Evolutionary conservation across 2,113 vertebrate species (phyloP).

Genomic region (Ancistrus triradiatus): DNA sequence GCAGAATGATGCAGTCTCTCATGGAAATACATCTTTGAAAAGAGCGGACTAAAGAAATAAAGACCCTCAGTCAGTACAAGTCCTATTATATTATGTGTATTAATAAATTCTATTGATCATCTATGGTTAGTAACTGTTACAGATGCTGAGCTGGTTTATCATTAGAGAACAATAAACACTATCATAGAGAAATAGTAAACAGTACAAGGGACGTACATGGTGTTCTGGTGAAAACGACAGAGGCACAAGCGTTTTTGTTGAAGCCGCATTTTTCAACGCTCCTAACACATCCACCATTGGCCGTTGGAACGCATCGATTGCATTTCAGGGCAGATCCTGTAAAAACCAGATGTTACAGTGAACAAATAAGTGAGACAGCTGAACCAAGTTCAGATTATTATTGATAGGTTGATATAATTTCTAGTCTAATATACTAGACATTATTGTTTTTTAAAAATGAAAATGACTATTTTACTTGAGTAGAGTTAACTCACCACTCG

Average conservation of each 20-base stretch:
- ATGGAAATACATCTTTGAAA: conserved; percentile 54
- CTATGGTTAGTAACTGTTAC: too few relatives aligned
- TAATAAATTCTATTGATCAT: too few relatives aligned
- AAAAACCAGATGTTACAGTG: not conserved
- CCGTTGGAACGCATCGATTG: not conserved
- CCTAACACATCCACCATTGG: not conserved
- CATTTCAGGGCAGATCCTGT: conserved; percentile 18
- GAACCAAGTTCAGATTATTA: too few relatives aligned
- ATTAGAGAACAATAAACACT: not conserved
- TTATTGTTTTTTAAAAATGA: too few relatives aligned
- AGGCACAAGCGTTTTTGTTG: conserved; percentile 1
- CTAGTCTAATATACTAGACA: too few relatives aligned
- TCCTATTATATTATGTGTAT: too few relatives aligned
- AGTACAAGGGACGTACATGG: conserved; percentile 10
- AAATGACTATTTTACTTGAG: not conserved
- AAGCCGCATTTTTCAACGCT: not conserved
- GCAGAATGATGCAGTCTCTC: conserved; percentile 54
- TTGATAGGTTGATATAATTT: too few relatives aligned
- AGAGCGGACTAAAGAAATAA: conserved; percentile 3
- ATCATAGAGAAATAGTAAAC: not conserved
- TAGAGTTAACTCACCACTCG: conserved; percentile 10
- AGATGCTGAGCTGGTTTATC: too few relatives aligned
- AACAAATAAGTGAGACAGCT: not conserved
- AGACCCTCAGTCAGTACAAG: too few relatives aligned
- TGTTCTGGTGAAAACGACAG: not conserved